Conservation (phyloP, 2,888 invertebrate genomes). For the Ellobium chinense region DNA sequence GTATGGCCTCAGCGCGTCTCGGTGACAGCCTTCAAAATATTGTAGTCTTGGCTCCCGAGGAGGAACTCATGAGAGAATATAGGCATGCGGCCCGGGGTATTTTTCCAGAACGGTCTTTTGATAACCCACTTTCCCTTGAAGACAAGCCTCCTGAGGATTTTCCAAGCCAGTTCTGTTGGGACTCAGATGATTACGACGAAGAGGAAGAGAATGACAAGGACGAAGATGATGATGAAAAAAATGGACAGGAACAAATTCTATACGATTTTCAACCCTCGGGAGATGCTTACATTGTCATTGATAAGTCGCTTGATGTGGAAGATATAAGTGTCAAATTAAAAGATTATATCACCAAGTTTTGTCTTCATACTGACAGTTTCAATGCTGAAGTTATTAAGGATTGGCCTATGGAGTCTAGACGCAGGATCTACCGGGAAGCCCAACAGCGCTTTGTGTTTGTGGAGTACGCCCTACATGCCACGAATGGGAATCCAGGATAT, state of each 20-base stretch:
- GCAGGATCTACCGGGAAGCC: constrained; percentile 2
- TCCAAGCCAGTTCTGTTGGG: background rate
- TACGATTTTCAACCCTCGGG: background rate
- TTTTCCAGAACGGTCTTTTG: background rate
- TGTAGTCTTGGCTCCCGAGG: constrained; percentile 20
- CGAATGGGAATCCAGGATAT: background rate
- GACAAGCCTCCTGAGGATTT: background rate
- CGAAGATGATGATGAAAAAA: background rate
- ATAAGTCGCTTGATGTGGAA: background rate
- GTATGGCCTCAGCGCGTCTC: background rate
- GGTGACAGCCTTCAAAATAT: constrained; percentile 2
- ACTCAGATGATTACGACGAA: too few relatives aligned
- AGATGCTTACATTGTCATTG: constrained; percentile 8
- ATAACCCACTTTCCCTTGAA: background rate
- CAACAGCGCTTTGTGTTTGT: constrained; percentile 11
- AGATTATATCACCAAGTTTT: background rate
- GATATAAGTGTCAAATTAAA: constrained; percentile 5
- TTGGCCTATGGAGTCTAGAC: constrained; percentile 12
- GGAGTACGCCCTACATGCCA: background rate
- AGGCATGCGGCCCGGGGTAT: background rate
- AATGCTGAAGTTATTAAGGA: background rate
- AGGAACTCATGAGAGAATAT: constrained; percentile 11
- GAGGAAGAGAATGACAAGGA: too few relatives aligned
- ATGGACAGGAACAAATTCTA: background rate
- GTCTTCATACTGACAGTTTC: constrained; percentile 8